Evolutionary conservation across 2,113 vertebrate species (phyloP).

Genomic region (Clarias macrocephalus): DNA sequence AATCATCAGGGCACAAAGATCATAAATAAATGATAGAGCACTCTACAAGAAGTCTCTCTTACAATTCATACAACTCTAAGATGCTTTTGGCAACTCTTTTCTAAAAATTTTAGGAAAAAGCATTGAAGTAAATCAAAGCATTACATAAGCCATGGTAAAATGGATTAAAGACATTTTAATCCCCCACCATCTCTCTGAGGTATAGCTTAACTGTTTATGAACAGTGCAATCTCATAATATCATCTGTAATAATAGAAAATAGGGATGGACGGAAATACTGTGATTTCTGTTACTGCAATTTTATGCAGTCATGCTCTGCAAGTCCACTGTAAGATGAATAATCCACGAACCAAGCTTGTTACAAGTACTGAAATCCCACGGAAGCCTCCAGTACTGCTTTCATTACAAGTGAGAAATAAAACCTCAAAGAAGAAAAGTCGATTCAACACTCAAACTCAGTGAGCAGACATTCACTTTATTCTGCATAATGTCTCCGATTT

Average conservation of each 20-base stretch:
- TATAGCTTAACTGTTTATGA: background rate
- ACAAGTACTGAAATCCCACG: background rate
- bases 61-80: background rate
- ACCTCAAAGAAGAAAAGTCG: background rate
- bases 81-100: background rate
- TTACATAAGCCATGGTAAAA: background rate
- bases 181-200: background rate
- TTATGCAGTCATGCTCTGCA: background rate
- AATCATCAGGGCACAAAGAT: background rate
- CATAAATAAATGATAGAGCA: background rate
- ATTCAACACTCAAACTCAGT: background rate
- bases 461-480: conserved; percentile 21
- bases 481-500: background rate
- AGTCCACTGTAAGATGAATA: background rate
- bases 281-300: background rate
- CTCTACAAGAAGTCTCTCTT: background rate
- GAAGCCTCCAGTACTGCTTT: background rate
- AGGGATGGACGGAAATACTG: background rate
- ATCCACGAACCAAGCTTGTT: background rate
- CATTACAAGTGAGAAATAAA: background rate
- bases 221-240: background rate
- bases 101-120: too few relatives aligned
- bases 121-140: too few relatives aligned
- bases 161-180: background rate
- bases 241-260: conserved; percentile 1